phyloP scores from a whole-genome alignment of 2,888 invertebrate genomes.

The Penaeus monodon region DNA sequence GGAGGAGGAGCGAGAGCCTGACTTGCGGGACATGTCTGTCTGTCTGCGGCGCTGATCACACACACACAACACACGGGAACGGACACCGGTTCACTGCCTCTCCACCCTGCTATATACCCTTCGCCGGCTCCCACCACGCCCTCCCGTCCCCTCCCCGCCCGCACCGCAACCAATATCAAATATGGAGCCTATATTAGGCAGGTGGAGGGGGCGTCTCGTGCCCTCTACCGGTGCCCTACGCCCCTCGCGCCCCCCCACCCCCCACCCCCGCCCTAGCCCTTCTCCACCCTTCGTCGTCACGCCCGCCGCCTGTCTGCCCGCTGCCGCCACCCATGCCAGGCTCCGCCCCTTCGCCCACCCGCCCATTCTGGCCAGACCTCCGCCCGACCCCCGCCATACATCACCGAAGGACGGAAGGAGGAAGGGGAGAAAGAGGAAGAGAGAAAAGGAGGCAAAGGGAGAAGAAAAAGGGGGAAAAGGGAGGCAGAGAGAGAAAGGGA shows the following conservation, averaged over 20 bases:
- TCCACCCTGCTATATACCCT: slow-evolving; percentile 44
- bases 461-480: background rate
- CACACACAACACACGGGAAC: background rate
- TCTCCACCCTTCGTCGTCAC: background rate
- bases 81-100: slow-evolving; percentile 24
- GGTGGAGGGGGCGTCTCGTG: background rate
- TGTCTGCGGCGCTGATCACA: slow-evolving; percentile 1
- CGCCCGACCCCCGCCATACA: background rate
- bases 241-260: background rate
- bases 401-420: background rate
- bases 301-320: background rate
- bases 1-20: slow-evolving; percentile 57
- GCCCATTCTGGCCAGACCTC: background rate
- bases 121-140: slow-evolving; percentile 15
- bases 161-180: background rate
- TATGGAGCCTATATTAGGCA: slow-evolving; percentile 7
- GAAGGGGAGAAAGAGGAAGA: background rate
- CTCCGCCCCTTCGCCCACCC: background rate
- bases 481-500: no score
- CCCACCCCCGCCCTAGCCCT: background rate
- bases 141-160: background rate
- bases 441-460: background rate
- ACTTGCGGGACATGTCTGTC: slow-evolving; percentile 51
- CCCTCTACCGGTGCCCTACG: background rate
- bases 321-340: slow-evolving; percentile 7